Base-by-base conservation (phyloP, 1,140 invertebrate species). In the Euglossa dilemma region DNA sequence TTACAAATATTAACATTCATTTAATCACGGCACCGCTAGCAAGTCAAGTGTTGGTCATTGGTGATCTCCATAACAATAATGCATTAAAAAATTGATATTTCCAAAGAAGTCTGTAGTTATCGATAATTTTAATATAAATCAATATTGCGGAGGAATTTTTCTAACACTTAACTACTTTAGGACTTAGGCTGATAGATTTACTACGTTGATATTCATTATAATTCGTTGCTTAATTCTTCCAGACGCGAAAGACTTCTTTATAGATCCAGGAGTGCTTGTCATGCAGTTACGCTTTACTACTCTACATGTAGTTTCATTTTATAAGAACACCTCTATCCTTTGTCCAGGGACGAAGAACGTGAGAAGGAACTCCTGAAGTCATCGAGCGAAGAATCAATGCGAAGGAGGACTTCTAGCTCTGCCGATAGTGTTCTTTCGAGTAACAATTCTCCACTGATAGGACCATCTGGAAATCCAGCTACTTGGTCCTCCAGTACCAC, bases 291-390 rank as follows among this genome's bases (percentile, higher is more conserved):
- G 43, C 25, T 67, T 56, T 5, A 6, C 11, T n/a, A 43, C 45
- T n/a, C 14, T 18, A n/a, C 4, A n/a, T 0, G 6, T 50, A 59
- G 50, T 28, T 14, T 14, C 54, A 50, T 36, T 18, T 67, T 63
- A 63, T 59, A 66, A 36, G 36, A 45, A 63, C 0, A n/a, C 18
- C 45, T 28, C 20, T 14, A 18, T 36, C 16, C 80, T 73, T 83
- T 90, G 93, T 89, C 56, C 83, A 96, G 96, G 89, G 96, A 96
- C 91, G 96, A 96, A 88, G 96, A 96, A 77, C 96, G 96, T 90
- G 91, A 95, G 50, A 95, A 95, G 66, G 95, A 95, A 84, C 92
- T 95, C 76, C 91, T 96, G 79, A 96, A 96, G 89, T 95, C 95
- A 6, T 95, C 95, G 47, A 95, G 95, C 52, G 96, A 96, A 87